Evolutionary conservation across 2,888 invertebrate genomes (phyloP), one percentile per base, ranked within the genome.

Genomic region (Bibio marci): DNA sequence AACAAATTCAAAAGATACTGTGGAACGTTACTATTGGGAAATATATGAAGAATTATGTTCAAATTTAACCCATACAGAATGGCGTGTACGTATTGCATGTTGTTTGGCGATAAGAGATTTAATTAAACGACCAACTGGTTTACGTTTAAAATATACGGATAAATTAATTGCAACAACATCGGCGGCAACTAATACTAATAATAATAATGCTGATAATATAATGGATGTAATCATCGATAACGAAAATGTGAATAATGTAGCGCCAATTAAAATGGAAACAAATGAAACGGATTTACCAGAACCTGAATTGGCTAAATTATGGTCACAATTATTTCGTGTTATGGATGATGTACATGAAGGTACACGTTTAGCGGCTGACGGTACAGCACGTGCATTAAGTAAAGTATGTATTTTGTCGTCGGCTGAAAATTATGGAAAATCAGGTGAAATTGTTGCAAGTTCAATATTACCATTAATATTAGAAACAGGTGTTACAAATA

Each of bases 291-390:
- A 57, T 32, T 50, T 58, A 14, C 56, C 58, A 1, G 62, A 62
- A 40, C 62, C 61, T 1, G 62, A 62, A 45, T 44, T 62, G 0
- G 51, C 52, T 3, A 57, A 59, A 36, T 47, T 62, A 1, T 91
- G 91, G 88, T 66, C 67, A 26, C 79, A 81, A 52, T 62, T 91
- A 44, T 86, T 92, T 57, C 66, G 90, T 15, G 91, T 92, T 0
- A 82, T 90, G 79, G 94, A 94, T 56, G 94, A 94, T 58, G 83
- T 90, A 48, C 92, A 94, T 57, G 91, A 87, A 55, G 82, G 79
- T 18, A 86, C 86, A 1, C 61, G 90, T 36, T 63, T 72, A 43
- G 75, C 80, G 1, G 87, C 87, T 4, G 74, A 71, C 6, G 73
- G 71, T 40, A 78, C 86, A 0, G 71, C 78, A 1, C 70, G 66